A percentile compares a stretch with the other conserved stretches of the same genome.
Conservation (phyloP, 2,797 vertebrate species). For the Cottoperca gobio region DNA sequence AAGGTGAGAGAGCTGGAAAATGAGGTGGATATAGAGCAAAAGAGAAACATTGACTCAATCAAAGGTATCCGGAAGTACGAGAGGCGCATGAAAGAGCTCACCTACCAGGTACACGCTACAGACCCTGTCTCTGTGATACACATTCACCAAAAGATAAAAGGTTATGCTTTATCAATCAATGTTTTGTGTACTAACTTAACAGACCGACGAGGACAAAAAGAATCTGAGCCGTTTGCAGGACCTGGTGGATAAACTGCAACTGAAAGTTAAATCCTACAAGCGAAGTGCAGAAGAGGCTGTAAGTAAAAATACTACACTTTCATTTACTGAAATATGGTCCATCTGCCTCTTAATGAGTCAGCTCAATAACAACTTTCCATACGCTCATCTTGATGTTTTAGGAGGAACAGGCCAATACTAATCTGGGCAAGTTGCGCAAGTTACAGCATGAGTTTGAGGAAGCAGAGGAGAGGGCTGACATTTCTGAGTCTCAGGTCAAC, state of each 20-base stretch:
- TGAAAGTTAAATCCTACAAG: constrained; percentile 83
- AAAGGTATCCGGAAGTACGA: constrained; percentile 93
- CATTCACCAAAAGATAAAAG: neutral
- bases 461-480: constrained; percentile 89
- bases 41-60: constrained; percentile 86
- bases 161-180: neutral
- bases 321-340: neutral
- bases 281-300: constrained; percentile 77
- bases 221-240: constrained; percentile 81
- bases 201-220: constrained; percentile 84
- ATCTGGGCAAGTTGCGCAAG: constrained; percentile 88
- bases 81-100: constrained; percentile 91
- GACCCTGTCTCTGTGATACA: neutral
- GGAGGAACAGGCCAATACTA: constrained; percentile 89
- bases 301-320: constrained; percentile 43
- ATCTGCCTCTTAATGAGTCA: neutral
- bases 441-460: constrained; percentile 90
- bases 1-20: constrained; percentile 92
- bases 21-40: constrained; percentile 90
- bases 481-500: constrained; percentile 91
- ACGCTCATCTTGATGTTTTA: constrained; percentile 37
- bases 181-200: constrained; percentile 3
- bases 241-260: constrained; percentile 83
- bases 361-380: rapidly evolving
- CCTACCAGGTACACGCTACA: constrained; percentile 88